These are phyloP conservation scores for Laothoe populi DNA, from an alignment of 2,888 invertebrate genomes.

Conservation along the genomic window DNA sequence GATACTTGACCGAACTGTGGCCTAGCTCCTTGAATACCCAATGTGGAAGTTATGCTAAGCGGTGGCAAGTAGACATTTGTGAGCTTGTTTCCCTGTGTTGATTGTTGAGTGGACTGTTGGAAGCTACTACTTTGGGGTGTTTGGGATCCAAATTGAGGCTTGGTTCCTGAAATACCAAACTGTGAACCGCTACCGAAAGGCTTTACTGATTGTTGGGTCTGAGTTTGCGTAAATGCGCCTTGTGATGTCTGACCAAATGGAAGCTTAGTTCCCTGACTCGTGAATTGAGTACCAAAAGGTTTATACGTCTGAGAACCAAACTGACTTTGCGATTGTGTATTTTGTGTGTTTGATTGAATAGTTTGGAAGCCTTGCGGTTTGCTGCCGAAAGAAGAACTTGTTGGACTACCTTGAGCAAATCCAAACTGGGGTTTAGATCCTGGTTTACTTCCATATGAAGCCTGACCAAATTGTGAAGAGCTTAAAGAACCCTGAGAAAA, in stretches of 20 bases:
- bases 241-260: slow-evolving; percentile 26
- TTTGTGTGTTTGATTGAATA: slow-evolving; percentile 22
- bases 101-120: background rate
- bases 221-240: background rate
- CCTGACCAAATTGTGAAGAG: slow-evolving; percentile 19
- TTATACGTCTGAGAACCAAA: slow-evolving; percentile 29
- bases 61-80: background rate
- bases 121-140: slow-evolving; percentile 15
- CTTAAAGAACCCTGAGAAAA: background rate
- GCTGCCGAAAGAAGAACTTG: background rate
- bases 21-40: background rate
- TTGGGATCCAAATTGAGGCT: slow-evolving; percentile 24
- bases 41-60: background rate
- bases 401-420: background rate
- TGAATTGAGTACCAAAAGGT: slow-evolving; percentile 31
- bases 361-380: slow-evolving; percentile 27
- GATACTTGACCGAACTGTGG: background rate
- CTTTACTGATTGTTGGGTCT: background rate
- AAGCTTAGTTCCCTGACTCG: slow-evolving; percentile 32
- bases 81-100: background rate
- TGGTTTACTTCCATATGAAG: slow-evolving; percentile 1
- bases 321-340: slow-evolving; percentile 30
- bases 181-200: slow-evolving; percentile 1
- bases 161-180: background rate
- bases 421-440: slow-evolving; percentile 2